phyloP scores from a whole-genome alignment of 2,888 invertebrate genomes.

The Drosophila kuntzei region DNA sequence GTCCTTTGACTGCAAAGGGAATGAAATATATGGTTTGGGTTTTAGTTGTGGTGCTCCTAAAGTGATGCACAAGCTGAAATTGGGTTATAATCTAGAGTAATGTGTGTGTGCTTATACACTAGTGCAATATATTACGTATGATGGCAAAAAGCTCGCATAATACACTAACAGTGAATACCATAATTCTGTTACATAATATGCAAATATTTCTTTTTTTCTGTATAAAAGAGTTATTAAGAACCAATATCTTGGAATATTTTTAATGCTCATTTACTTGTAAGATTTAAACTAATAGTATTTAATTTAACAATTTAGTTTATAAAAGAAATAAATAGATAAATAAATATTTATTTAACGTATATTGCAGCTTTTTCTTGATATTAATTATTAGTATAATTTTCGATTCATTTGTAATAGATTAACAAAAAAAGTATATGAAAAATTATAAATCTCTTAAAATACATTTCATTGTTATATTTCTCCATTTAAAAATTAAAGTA shows the following conservation, averaged over 20 bases:
- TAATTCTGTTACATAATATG: not conserved
- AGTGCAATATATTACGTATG: constrained; percentile 17
- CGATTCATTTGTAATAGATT: not conserved
- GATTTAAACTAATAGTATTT: no score
- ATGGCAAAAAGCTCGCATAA: constrained; percentile 6
- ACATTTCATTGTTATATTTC: not conserved
- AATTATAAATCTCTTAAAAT: no score
- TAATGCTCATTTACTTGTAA: no score
- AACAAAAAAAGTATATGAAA: not conserved
- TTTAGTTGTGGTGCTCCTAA: constrained; percentile 36
- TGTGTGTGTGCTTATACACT: constrained; percentile 35
- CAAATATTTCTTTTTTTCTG: no score
- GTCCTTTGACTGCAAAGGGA: constrained; percentile 50
- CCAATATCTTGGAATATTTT: no score
- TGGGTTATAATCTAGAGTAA: constrained; percentile 46
- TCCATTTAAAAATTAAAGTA: not conserved
- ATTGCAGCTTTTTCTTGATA: not conserved
- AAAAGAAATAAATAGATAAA: no score
- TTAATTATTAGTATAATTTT: not conserved
- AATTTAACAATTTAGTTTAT: no score
- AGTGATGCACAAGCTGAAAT: constrained; percentile 46
- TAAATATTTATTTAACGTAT: not conserved
- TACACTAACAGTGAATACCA: not conserved
- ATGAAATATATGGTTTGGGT: constrained; percentile 43
- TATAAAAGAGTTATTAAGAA: no score